Percentiles rank a stretch among this genome's conserved stretches.
Evolutionary conservation across 2,888 invertebrate genomes (phyloP).

Genomic region (Branchipolynoe longqiensis): DNA sequence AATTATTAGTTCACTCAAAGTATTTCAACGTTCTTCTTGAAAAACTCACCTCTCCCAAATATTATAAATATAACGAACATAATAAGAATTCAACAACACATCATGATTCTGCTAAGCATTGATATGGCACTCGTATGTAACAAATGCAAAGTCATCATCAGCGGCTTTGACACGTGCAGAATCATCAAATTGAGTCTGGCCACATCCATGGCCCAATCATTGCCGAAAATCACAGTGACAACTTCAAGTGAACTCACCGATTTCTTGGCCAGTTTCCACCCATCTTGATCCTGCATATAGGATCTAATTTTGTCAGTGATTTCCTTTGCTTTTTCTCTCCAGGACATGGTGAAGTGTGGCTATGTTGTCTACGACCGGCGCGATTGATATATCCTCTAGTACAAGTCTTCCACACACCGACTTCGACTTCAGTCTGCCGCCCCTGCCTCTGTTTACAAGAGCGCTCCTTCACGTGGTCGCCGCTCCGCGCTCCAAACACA

Average conservation of each 20-base stretch:
- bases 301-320: slow-evolving; percentile 64
- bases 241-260: slow-evolving; percentile 65
- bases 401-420: neutral
- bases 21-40: too few relatives aligned
- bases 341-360: slow-evolving; percentile 59
- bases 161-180: too few relatives aligned
- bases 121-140: too few relatives aligned
- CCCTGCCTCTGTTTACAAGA: slow-evolving; percentile 1
- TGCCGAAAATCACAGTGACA: too few relatives aligned
- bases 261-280: slow-evolving; percentile 70
- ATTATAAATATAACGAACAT: too few relatives aligned
- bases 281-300: slow-evolving; percentile 68
- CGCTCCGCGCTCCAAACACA: slow-evolving; percentile 7
- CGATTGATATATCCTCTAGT: slow-evolving; percentile 5
- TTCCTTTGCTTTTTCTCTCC: slow-evolving; percentile 64
- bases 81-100: too few relatives aligned
- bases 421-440: slow-evolving; percentile 9
- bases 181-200: too few relatives aligned
- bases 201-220: too few relatives aligned
- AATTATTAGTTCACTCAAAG: too few relatives aligned
- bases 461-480: slow-evolving; percentile 16
- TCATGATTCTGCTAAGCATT: too few relatives aligned
- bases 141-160: too few relatives aligned
- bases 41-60: too few relatives aligned
- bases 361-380: neutral